Conservation (phyloP, 2,888 invertebrate genomes). For the Neoascia interrupta region DNA sequence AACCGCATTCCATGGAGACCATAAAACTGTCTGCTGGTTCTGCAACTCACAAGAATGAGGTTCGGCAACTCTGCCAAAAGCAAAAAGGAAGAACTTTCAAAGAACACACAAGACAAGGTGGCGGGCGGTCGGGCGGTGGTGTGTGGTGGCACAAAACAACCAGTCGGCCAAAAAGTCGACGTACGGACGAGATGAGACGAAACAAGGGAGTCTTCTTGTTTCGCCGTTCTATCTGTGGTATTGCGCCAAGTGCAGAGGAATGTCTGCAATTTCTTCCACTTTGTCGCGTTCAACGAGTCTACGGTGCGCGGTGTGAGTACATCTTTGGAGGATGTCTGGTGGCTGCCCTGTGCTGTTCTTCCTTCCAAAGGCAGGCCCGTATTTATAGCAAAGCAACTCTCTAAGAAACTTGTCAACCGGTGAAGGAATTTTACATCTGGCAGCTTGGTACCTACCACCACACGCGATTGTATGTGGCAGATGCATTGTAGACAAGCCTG, state of each 20-base stretch:
- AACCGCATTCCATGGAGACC: constrained; percentile 67
- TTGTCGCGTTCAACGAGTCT: constrained; percentile 20
- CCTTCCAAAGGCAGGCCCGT: constrained; percentile 17
- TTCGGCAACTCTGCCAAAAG: constrained; percentile 55
- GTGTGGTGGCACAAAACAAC: constrained; percentile 40
- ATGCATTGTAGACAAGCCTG: neutral
- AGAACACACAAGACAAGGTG: neutral
- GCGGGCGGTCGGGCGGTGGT: neutral
- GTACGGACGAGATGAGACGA: constrained; percentile 37
- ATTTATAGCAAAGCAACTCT: constrained; percentile 11
- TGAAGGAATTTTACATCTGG: constrained; percentile 29
- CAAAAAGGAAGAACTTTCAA: constrained; percentile 21
- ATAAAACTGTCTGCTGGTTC: constrained; percentile 66
- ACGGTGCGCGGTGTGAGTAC: constrained; percentile 30
- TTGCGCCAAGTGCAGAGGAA: constrained; percentile 53
- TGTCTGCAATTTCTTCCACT: constrained; percentile 50
- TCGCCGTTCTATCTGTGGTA: constrained; percentile 29
- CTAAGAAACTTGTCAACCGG: constrained; percentile 43
- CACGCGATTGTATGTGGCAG: constrained; percentile 32
- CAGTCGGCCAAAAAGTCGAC: constrained; percentile 68
- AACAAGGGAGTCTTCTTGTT: constrained; percentile 9
- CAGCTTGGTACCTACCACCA: constrained; percentile 32
- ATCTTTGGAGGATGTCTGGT: constrained; percentile 34
- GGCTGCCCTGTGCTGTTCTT: constrained; percentile 26
- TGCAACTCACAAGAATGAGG: constrained; percentile 60